Conservation (phyloP, 1,140 invertebrate genomes). For the Formica selysi region DNA sequence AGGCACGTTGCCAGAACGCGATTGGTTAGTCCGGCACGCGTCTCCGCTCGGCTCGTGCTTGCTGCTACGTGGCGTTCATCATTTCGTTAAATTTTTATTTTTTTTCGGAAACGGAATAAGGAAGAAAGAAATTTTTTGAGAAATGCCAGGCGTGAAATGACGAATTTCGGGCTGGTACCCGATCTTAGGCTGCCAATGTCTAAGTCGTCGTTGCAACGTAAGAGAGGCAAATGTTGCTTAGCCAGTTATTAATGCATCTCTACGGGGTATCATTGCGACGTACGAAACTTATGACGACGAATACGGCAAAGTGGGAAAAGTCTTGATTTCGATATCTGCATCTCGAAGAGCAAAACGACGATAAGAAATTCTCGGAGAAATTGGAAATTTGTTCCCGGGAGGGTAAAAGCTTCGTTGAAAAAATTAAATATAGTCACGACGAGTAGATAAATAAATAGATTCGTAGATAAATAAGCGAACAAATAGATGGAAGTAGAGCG, state of each 20-base stretch:
- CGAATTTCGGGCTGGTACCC: conserved; percentile 42
- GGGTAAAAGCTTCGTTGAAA: background rate
- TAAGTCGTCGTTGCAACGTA: conserved; percentile 36
- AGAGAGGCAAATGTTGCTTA: conserved; percentile 26
- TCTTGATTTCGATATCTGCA: conserved; percentile 24
- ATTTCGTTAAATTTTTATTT: conserved; percentile 20
- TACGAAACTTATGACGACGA: background rate
- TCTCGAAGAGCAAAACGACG: conserved; percentile 6
- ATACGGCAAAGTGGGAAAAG: conserved; percentile 4
- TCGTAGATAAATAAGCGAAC: conserved; percentile 22
- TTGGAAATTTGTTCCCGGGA: conserved; percentile 4
- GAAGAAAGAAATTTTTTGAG: background rate
- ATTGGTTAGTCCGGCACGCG: conserved; percentile 74
- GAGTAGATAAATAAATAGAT: conserved; percentile 53
- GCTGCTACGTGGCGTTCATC: conserved; percentile 32
- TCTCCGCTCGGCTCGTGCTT: conserved; percentile 60
- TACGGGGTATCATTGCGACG: background rate
- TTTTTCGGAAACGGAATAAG: background rate
- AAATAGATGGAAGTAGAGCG: conserved; percentile 41
- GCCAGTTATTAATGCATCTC: conserved; percentile 22
- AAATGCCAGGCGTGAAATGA: conserved; percentile 66
- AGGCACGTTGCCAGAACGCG: conserved; percentile 79
- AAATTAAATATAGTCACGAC: conserved; percentile 16
- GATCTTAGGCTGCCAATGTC: conserved; percentile 46
- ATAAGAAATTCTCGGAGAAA: background rate